Conservation (phyloP, 2,888 invertebrate species). For the Archips crataeganus region DNA sequence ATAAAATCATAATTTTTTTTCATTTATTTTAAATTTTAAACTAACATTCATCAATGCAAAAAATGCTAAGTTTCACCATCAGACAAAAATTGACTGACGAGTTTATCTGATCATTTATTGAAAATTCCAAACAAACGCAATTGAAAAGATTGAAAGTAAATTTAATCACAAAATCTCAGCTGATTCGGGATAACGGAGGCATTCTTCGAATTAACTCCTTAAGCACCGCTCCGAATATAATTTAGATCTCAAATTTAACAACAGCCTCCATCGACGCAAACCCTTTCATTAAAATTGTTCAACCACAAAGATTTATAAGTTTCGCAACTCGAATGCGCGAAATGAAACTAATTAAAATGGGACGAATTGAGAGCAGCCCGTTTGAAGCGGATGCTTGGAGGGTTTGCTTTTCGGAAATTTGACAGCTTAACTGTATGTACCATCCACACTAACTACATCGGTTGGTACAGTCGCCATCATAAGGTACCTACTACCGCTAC, state of each 20-base stretch:
- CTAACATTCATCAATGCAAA: neutral
- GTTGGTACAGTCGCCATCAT: too few species aligned
- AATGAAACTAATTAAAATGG: constrained; percentile 79
- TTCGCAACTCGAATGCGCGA: constrained; percentile 68
- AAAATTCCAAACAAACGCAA: constrained; percentile 6
- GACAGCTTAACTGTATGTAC: neutral
- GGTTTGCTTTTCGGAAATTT: constrained; percentile 16
- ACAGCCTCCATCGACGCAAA: constrained; percentile 65
- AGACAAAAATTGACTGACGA: neutral
- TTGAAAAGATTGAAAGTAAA: constrained; percentile 7
- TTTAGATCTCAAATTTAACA: constrained; percentile 67
- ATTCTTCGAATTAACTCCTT: constrained; percentile 39
- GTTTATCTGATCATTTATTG: neutral
- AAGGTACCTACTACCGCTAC: too few species aligned
- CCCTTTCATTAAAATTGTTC: constrained; percentile 80
- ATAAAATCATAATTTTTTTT: too few species aligned
- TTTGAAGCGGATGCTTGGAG: constrained; percentile 14
- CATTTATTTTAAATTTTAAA: too few species aligned
- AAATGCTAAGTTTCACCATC: neutral
- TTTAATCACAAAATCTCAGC: constrained; percentile 27
- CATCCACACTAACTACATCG: neutral
- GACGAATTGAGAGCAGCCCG: constrained; percentile 44
- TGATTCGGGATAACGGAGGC: constrained; percentile 14
- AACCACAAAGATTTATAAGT: constrained; percentile 75
- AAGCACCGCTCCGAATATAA: constrained; percentile 45